A percentile compares a stretch with the other conserved stretches of the same genome.
Conservation (phyloP, 2,888 invertebrate genomes). For the Troilus luridus region DNA sequence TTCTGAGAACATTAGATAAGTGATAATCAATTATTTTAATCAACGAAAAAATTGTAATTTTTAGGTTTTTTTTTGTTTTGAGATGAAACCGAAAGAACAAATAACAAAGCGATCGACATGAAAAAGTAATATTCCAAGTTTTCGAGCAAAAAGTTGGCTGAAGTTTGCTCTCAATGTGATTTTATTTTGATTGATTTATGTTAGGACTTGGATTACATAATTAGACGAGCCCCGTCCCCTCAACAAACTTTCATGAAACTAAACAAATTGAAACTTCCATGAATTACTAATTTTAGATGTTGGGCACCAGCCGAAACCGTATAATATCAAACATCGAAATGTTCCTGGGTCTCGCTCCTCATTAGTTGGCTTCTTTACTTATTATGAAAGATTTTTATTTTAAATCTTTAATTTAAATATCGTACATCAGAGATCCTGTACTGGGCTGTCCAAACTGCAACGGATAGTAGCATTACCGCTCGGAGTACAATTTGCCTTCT, state of each 20-base stretch:
- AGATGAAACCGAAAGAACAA: not conserved
- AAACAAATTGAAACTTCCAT: slow-evolving; percentile 35
- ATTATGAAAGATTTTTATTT: not conserved
- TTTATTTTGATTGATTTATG: slow-evolving; percentile 41
- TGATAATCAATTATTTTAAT: not conserved
- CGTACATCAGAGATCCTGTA: not conserved
- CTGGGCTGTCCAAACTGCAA: not conserved
- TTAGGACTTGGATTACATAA: slow-evolving; percentile 35
- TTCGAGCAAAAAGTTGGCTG: not conserved
- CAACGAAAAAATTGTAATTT: not conserved
- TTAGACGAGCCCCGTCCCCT: slow-evolving; percentile 1
- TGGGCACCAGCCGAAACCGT: not conserved
- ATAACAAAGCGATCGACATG: not conserved
- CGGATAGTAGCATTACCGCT: not conserved
- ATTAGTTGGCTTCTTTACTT: not conserved
- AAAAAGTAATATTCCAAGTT: slow-evolving; percentile 14
- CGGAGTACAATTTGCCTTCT: not conserved
- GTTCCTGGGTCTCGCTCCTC: not conserved
- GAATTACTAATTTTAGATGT: slow-evolving; percentile 8
- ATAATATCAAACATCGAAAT: slow-evolving; percentile 6
- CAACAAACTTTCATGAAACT: not conserved
- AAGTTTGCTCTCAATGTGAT: slow-evolving; percentile 13
- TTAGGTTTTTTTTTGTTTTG: not conserved
- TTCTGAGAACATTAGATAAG: no score
- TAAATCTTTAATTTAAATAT: not conserved